These are phyloP conservation scores for Coilia nasus DNA, from an alignment of 2,797 vertebrate species.

Conservation along the genomic window DNA sequence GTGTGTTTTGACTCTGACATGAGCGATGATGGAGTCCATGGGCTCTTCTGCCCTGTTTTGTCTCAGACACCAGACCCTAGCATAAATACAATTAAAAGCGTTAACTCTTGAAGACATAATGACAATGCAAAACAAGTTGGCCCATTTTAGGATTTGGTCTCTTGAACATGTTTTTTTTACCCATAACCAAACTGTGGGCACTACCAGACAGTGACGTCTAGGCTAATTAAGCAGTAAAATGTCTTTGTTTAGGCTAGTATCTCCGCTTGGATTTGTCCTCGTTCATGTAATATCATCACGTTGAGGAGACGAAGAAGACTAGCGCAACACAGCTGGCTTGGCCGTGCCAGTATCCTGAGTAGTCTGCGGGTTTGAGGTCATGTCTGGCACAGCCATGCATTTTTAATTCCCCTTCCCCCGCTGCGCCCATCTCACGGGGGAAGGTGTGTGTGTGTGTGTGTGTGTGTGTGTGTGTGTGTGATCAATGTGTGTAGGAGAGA, in stretches of 20 bases:
- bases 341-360: background rate
- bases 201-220: background rate
- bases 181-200: background rate
- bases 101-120: too few species aligned
- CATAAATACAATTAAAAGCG: too few species aligned
- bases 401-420: background rate
- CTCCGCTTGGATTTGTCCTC: background rate
- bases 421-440: too few species aligned
- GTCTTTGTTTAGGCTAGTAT: background rate
- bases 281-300: too few species aligned
- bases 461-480: too few species aligned
- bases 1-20: background rate
- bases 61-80: too few species aligned
- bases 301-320: too few species aligned
- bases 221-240: background rate
- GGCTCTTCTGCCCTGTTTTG: too few species aligned
- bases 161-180: background rate
- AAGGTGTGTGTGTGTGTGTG: too few species aligned
- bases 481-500: background rate
- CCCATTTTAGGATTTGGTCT: too few species aligned
- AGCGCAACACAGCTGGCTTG: background rate
- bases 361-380: background rate
- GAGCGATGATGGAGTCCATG: too few species aligned
- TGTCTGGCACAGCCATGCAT: slow-evolving; percentile 8
- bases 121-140: too few species aligned